phyloP scores from a whole-genome alignment of 2,113 vertebrate species.

The Melanostigma gelatinosum region DNA sequence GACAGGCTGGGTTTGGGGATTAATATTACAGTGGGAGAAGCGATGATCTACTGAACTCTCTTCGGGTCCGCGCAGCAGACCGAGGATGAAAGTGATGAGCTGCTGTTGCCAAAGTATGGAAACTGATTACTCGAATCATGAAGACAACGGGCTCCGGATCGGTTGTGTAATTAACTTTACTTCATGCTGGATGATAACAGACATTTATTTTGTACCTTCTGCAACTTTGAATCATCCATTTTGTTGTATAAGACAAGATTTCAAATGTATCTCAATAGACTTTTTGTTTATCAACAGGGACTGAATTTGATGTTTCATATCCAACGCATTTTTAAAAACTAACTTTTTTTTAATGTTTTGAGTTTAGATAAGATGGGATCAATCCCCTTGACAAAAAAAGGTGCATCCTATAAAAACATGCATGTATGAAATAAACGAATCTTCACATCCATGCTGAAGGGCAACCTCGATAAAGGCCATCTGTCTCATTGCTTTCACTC shows the following conservation, averaged over 20 bases:
- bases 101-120: slow-evolving; percentile 18
- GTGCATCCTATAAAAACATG: not conserved
- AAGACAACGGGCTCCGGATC: slow-evolving; percentile 16
- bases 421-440: not conserved
- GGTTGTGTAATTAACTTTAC: slow-evolving; percentile 33
- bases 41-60: slow-evolving; percentile 38
- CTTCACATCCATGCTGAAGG: not conserved
- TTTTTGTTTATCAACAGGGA: not conserved
- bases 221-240: slow-evolving; percentile 13
- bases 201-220: not conserved
- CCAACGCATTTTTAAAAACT: not conserved
- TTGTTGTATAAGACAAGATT: not conserved
- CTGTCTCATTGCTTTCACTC: slow-evolving; percentile 18
- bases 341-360: not conserved
- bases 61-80: not conserved
- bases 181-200: slow-evolving; percentile 7
- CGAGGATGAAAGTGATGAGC: slow-evolving; percentile 46
- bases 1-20: slow-evolving; percentile 49
- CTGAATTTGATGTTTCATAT: not conserved
- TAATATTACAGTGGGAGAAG: slow-evolving; percentile 42
- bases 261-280: not conserved
- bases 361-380: not conserved
- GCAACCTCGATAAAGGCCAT: not conserved
- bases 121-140: slow-evolving; percentile 48
- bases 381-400: slow-evolving; percentile 1